A percentile compares a stretch with the other conserved stretches of the same genome.
Evolutionary conservation across 2,888 invertebrate species (phyloP).

Genomic region (Nycteola revayana): DNA sequence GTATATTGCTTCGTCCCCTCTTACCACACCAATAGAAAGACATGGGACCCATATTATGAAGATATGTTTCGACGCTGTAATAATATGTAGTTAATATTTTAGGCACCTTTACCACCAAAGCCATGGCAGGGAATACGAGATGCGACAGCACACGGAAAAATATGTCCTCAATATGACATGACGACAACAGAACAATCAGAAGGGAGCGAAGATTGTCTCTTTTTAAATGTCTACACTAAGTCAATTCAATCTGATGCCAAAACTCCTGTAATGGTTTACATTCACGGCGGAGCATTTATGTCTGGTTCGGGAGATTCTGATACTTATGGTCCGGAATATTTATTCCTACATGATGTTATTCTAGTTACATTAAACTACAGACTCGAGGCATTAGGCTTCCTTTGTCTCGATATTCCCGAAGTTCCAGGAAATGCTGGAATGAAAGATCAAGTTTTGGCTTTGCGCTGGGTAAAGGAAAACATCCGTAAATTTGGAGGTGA

Average conservation of each 20-base stretch:
- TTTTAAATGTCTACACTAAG: constrained; percentile 57
- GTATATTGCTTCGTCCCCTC: no score
- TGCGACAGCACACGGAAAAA: constrained; percentile 51
- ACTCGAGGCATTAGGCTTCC: constrained; percentile 48
- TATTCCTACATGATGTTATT: constrained; percentile 60
- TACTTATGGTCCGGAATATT: constrained; percentile 55
- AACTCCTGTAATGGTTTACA: constrained; percentile 66
- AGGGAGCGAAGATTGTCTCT: constrained; percentile 60
- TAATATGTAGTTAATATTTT: constrained; percentile 1
- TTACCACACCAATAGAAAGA: no score
- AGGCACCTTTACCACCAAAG: constrained; percentile 53
- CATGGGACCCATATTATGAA: no score
- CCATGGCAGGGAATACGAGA: constrained; percentile 55
- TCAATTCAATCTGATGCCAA: constrained; percentile 32
- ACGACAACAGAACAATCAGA: constrained; percentile 30
- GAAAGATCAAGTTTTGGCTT: constrained; percentile 59
- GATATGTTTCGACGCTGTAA: no score
- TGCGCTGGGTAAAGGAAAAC: constrained; percentile 56
- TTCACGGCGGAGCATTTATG: constrained; percentile 64
- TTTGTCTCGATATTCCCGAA: constrained; percentile 48
- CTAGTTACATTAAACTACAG: constrained; percentile 69
- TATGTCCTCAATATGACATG: constrained; percentile 59
- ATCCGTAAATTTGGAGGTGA: constrained; percentile 58
- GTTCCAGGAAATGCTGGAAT: constrained; percentile 65
- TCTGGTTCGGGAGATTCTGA: constrained; percentile 58